A percentile compares a stretch with the other conserved stretches of the same genome.
Conservation (phyloP, 1,140 invertebrate species). For the Anastatus disparis region DNA sequence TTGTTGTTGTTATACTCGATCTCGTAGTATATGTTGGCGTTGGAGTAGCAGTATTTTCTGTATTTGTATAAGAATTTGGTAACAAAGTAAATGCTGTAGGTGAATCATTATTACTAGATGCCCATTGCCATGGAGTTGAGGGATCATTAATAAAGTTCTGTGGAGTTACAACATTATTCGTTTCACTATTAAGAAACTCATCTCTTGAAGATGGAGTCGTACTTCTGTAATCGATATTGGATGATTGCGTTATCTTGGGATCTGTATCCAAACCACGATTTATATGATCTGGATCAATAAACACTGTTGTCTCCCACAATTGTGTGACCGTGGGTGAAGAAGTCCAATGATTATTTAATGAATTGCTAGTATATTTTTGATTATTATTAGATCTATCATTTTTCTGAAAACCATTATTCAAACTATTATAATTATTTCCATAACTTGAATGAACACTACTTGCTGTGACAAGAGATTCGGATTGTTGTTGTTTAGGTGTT, state of each 20-base stretch:
- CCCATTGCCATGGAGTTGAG: slow-evolving; percentile 58
- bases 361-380: slow-evolving; percentile 26
- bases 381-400: slow-evolving; percentile 25
- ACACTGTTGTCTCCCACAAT: slow-evolving; percentile 74
- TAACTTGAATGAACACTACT: slow-evolving; percentile 54
- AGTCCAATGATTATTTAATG: slow-evolving; percentile 66
- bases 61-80: slow-evolving; percentile 48
- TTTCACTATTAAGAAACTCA: slow-evolving; percentile 39
- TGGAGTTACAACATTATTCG: slow-evolving; percentile 46
- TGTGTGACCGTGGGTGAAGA: slow-evolving; percentile 67
- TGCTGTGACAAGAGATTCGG: slow-evolving; percentile 54
- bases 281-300: slow-evolving; percentile 76
- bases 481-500: slow-evolving; percentile 45
- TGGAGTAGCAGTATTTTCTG: slow-evolving; percentile 53
- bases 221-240: slow-evolving; percentile 40
- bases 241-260: slow-evolving; percentile 41
- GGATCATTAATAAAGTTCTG: slow-evolving; percentile 48
- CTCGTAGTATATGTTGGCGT: slow-evolving; percentile 52
- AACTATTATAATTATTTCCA: slow-evolving; percentile 47
- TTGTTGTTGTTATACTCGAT: slow-evolving; percentile 55
- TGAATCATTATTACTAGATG: slow-evolving; percentile 55
- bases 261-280: slow-evolving; percentile 73
- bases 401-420: slow-evolving; percentile 26
- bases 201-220: slow-evolving; percentile 44
- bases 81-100: slow-evolving; percentile 61